phyloP scores from a whole-genome alignment of 30 jellyfish, hydroid and myxozoan species.

The Morbakka virulenta region DNA sequence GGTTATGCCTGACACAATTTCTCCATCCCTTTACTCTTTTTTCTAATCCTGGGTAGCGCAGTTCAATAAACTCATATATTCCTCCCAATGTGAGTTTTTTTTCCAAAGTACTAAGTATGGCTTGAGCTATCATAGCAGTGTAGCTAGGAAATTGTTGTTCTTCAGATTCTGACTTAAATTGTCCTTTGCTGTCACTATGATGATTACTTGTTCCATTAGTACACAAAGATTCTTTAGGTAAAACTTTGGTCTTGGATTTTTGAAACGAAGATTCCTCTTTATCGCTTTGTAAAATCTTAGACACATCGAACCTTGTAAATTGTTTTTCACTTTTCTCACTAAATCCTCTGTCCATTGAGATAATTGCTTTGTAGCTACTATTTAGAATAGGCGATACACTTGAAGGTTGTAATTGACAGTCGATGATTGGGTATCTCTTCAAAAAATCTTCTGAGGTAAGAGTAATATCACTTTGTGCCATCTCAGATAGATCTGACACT shows the following conservation, averaged over 20 bases:
- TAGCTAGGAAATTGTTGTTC: slow-evolving; percentile 45
- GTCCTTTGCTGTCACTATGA: not conserved
- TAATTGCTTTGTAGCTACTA: not conserved
- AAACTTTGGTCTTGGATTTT: not conserved
- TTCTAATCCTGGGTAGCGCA: slow-evolving; percentile 34
- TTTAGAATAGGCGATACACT: not conserved
- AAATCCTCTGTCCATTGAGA: not conserved
- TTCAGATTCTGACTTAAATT: not conserved
- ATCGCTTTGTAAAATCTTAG: not conserved
- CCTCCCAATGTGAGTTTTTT: slow-evolving; percentile 57
- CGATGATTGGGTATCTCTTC: not conserved
- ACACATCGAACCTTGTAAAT: not conserved
- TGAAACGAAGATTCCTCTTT: not conserved
- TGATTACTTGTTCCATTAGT: not conserved
- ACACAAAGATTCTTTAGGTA: not conserved
- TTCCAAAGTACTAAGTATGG: slow-evolving; percentile 35
- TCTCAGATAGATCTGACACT: not conserved
- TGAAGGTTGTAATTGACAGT: not conserved
- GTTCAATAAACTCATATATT: slow-evolving; percentile 59
- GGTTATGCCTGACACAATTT: slow-evolving; percentile 70
- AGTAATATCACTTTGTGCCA: not conserved
- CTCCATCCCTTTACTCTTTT: slow-evolving; percentile 68
- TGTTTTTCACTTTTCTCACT: not conserved
- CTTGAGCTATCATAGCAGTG: slow-evolving; percentile 72
- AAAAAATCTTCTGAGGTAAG: not conserved